Conservation (phyloP, 1,140 invertebrate genomes). For the Papilio glaucus region DNA sequence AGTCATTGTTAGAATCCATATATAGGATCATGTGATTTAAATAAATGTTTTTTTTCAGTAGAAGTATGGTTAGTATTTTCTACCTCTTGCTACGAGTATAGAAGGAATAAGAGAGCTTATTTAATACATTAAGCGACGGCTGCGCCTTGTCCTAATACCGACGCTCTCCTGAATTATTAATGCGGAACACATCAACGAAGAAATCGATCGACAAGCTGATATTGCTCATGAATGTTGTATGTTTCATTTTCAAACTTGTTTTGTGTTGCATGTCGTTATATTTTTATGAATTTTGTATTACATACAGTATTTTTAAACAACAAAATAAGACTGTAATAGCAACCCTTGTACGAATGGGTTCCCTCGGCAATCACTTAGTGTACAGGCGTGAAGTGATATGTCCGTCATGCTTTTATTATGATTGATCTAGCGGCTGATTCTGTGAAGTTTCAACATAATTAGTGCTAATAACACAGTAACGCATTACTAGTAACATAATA, state of each 20-base stretch:
- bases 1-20: too few species aligned
- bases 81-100: not conserved
- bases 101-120: conserved; percentile 7
- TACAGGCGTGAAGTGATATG: too few species aligned
- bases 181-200: conserved; percentile 11
- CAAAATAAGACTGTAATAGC: too few species aligned
- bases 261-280: not conserved
- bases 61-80: not conserved
- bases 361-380: too few species aligned
- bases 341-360: too few species aligned
- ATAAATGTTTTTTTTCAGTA: not conserved
- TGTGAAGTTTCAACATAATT: too few species aligned
- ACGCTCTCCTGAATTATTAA: conserved; percentile 20
- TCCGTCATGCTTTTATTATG: too few species aligned
- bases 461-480: too few species aligned
- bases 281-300: not conserved
- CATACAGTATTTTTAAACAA: too few species aligned
- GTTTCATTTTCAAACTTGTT: conserved; percentile 15
- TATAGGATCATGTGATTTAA: not conserved
- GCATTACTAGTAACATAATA: too few species aligned
- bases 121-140: conserved; percentile 7
- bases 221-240: conserved; percentile 25
- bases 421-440: too few species aligned
- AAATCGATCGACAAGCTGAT: conserved; percentile 18
- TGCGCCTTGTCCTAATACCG: conserved; percentile 14